phyloP scores from a whole-genome alignment of 2,797 vertebrate species.

The Acanthurus tractus region DNA sequence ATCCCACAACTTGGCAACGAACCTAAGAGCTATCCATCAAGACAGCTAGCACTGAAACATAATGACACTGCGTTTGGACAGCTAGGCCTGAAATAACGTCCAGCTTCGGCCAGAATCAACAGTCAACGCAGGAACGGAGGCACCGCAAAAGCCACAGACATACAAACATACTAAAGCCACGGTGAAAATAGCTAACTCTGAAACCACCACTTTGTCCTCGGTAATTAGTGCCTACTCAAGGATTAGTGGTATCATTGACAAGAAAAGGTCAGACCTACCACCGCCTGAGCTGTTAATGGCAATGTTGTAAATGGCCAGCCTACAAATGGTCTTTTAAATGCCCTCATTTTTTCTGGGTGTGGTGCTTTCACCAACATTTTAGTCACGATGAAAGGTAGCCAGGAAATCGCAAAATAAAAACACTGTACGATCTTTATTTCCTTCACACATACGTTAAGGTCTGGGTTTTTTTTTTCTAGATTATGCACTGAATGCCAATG shows the following conservation, averaged over 20 bases:
- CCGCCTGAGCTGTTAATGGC: slow-evolving; percentile 57
- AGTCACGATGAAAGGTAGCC: slow-evolving; percentile 22
- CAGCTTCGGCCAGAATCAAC: slow-evolving; percentile 74
- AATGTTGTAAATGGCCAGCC: slow-evolving; percentile 45
- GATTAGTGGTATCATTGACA: slow-evolving; percentile 48
- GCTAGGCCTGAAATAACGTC: slow-evolving; percentile 69
- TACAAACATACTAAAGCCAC: slow-evolving; percentile 50
- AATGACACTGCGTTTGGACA: slow-evolving; percentile 58
- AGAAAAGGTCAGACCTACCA: slow-evolving; percentile 37
- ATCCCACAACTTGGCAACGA: slow-evolving; percentile 52
- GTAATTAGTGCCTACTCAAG: slow-evolving; percentile 52
- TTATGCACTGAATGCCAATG: background rate
- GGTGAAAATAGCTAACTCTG: slow-evolving; percentile 32
- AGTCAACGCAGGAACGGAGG: slow-evolving; percentile 68
- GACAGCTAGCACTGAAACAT: slow-evolving; percentile 47
- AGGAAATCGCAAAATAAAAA: slow-evolving; percentile 17
- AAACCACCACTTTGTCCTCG: slow-evolving; percentile 37
- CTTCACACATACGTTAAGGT: background rate
- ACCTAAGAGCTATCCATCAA: slow-evolving; percentile 45
- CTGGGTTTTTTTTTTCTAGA: slow-evolving; percentile 2
- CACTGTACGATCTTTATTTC: slow-evolving; percentile 4
- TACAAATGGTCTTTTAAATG: slow-evolving; percentile 42
- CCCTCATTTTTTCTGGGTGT: slow-evolving; percentile 26
- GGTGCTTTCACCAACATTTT: slow-evolving; percentile 26
- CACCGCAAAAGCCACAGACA: slow-evolving; percentile 63